A percentile compares a stretch with the other conserved stretches of the same genome.
phyloP scores from a whole-genome alignment of 1,140 invertebrate genomes.

The Stratiolaelaps scimitus region DNA sequence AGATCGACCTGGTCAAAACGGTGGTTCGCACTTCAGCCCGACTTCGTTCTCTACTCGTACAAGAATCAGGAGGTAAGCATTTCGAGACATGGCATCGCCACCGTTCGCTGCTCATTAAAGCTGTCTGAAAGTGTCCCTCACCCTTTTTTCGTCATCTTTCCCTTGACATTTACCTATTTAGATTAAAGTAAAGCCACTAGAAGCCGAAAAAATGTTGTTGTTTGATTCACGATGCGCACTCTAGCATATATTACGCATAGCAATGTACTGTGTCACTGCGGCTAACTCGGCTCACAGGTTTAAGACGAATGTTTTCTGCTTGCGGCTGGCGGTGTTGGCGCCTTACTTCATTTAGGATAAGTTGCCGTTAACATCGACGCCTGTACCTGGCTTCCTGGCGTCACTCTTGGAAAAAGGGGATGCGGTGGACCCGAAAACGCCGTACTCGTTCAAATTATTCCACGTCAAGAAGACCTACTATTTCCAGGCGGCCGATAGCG shows the following conservation, averaged over 20 bases:
- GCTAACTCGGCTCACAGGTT: too few species aligned
- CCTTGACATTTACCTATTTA: too few species aligned
- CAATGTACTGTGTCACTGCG: too few species aligned
- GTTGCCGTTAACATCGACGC: constrained; percentile 50
- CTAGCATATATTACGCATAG: too few species aligned
- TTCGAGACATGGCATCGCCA: too few species aligned
- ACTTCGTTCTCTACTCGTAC: constrained; percentile 55
- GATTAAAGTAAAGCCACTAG: too few species aligned
- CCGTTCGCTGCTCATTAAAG: too few species aligned
- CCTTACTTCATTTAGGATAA: constrained; percentile 39
- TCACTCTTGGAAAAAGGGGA: constrained; percentile 38
- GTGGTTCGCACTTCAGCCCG: constrained; percentile 50
- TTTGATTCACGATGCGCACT: too few species aligned
- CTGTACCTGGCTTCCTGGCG: constrained; percentile 50
- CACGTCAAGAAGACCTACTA: constrained; percentile 49
- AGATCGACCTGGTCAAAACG: constrained; percentile 47
- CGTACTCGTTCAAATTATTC: constrained; percentile 47
- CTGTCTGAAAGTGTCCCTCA: too few species aligned
- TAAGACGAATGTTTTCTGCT: background rate
- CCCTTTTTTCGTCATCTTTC: too few species aligned
- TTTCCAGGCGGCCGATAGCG: constrained; percentile 45
- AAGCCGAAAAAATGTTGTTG: too few species aligned
- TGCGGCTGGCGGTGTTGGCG: too few species aligned
- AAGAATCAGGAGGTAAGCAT: constrained; percentile 46
- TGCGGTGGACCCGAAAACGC: constrained; percentile 41